These are phyloP conservation scores for Listronotus oregonensis DNA, from an alignment of 1,140 invertebrate species.

Conservation along the genomic window DNA sequence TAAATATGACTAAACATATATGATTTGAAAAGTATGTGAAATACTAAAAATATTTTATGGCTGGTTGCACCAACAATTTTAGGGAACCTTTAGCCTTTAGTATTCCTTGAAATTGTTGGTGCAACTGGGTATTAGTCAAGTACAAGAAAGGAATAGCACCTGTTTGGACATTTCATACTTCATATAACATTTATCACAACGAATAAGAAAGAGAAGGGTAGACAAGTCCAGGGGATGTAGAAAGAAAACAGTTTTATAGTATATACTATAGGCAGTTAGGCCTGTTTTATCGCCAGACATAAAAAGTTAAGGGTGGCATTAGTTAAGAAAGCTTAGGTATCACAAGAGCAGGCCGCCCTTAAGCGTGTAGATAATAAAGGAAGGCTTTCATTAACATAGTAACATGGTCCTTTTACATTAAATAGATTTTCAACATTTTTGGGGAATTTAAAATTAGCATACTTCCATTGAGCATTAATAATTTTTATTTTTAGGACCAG, in stretches of 20 bases:
- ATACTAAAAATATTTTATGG: constrained; percentile 5
- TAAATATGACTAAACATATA: background rate
- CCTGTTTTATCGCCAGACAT: constrained; percentile 31
- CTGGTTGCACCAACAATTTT: no score
- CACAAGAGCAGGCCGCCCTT: constrained; percentile 41
- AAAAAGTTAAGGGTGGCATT: constrained; percentile 22
- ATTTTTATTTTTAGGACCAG: background rate
- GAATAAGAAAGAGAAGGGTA: constrained; percentile 1
- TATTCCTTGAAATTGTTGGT: no score
- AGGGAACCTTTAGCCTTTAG: no score
- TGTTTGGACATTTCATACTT: constrained; percentile 16
- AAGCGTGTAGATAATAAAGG: constrained; percentile 36
- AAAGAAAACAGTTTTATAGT: constrained; percentile 38
- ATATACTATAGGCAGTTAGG: constrained; percentile 44
- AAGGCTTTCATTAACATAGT: constrained; percentile 38
- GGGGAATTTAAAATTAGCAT: constrained; percentile 14
- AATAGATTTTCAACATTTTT: constrained; percentile 3
- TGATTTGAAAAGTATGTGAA: background rate
- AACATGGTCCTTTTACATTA: constrained; percentile 9
- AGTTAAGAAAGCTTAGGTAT: constrained; percentile 38
- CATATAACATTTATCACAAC: constrained; percentile 20
- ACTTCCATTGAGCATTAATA: constrained; percentile 19
- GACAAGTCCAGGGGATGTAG: constrained; percentile 42
- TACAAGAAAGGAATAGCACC: no score
- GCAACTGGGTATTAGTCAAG: no score